Conservation (phyloP, 2,113 vertebrate species). For the Pleuronectes platessa region DNA sequence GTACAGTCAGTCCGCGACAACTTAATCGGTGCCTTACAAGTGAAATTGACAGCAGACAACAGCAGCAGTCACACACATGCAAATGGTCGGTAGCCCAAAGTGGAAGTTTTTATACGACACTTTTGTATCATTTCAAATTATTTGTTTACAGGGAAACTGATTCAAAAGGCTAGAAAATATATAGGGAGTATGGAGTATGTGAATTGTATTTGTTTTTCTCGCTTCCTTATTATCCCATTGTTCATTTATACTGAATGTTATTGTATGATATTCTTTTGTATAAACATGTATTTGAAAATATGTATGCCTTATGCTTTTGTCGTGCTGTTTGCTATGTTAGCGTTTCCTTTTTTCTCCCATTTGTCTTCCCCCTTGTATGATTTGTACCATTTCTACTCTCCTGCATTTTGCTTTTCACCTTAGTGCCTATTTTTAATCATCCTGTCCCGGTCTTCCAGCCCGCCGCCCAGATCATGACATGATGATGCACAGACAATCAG, state of each 20-base stretch:
- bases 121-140: constrained; percentile 75
- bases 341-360: constrained; percentile 15
- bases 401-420: constrained; percentile 69
- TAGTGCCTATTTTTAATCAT: constrained; percentile 70
- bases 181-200: constrained; percentile 62
- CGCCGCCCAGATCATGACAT: constrained; percentile 30
- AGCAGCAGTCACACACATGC: constrained; percentile 65
- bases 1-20: constrained; percentile 53
- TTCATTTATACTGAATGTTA: constrained; percentile 77
- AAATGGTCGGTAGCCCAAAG: constrained; percentile 59
- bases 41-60: constrained; percentile 44
- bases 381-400: constrained; percentile 41
- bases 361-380: constrained; percentile 33
- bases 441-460: constrained; percentile 57
- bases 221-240: constrained; percentile 62
- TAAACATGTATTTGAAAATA: constrained; percentile 76
- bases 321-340: constrained; percentile 57
- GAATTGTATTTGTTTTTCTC: constrained; percentile 70
- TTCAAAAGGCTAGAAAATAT: constrained; percentile 67
- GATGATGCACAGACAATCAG: constrained; percentile 73
- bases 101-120: constrained; percentile 64
- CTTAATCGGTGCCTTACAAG: constrained; percentile 82
- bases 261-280: constrained; percentile 79
- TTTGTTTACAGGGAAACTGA: constrained; percentile 80
- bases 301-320: constrained; percentile 79